Base-by-base conservation (phyloP, 2,113 vertebrate species). In the Acanthochromis polyacanthus region DNA sequence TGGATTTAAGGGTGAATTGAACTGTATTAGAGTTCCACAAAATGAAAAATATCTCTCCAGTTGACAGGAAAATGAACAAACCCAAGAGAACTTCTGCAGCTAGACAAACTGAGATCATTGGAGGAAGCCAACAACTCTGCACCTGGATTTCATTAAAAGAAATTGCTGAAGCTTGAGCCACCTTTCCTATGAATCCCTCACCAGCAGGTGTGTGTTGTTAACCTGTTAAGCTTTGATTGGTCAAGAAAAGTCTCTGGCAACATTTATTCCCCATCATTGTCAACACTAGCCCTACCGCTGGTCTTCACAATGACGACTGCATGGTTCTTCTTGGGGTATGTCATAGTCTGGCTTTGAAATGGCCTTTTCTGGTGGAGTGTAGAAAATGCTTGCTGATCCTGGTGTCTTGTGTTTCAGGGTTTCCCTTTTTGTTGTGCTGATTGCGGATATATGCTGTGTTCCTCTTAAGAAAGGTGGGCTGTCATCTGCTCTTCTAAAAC, bases 381-480 rank as follows among this genome's bases (percentile, higher is more conserved):
- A 3, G 9, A 1, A 38, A 23, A 36, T 2, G 11, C 0, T 1
- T 71, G 40, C 38, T 40, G 38, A 11, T 43, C 40, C 11, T 43
- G 11, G 38, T 40, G 9, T 0, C 3, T 10, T 3, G 14, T 25
- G 0, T 48, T 75, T 23, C 36, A 88, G 84, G 74, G 20, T 4
- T 63, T 69, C 45, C 16, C 46, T 85, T 46, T 61, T 75, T 65
- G 73, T 53, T 38, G 10, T 81, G 79, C 75, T 91, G 43, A 8
- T 75, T 53, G 40, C 52, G 52, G 23, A 30, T 10, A 11, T 57
- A 4, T 56, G 36, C 45, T 48, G 81, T 1, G 0, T 52, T 3
- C 83, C 83, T 30, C 1, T 70, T 4, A 59, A 52, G 2, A 22
- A 70, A 63, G 84, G 78, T 86, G 45, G 50, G 0, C 0, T 28